These are phyloP conservation scores for Drosophila monieri DNA, from an alignment of 2,888 invertebrate genomes.

Conservation along the genomic window DNA sequence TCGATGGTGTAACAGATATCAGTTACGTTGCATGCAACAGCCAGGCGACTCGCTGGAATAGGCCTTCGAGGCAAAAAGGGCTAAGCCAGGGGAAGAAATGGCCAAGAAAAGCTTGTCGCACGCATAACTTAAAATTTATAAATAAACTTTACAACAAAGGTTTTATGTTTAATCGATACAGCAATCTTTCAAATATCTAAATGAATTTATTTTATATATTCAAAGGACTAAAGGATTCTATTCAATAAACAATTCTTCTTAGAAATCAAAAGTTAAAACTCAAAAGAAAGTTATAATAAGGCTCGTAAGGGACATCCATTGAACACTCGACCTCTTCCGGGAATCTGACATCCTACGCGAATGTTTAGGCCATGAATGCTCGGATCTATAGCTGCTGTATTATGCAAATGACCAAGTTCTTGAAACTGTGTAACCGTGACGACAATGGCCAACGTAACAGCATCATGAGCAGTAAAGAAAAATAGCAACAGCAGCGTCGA, in stretches of 20 bases:
- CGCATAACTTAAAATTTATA: conserved; percentile 31
- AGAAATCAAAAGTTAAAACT: no score
- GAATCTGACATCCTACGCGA: not conserved
- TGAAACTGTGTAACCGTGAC: conserved; percentile 19
- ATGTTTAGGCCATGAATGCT: not conserved
- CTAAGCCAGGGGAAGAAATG: conserved; percentile 8
- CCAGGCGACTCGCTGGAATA: not conserved
- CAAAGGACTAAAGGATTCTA: not conserved
- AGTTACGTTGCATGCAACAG: conserved; percentile 42
- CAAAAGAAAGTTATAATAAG: not conserved
- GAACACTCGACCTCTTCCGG: not conserved
- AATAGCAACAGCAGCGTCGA: conserved; percentile 47
- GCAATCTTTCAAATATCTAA: no score
- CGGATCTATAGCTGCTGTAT: conserved; percentile 25
- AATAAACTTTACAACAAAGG: conserved; percentile 14
- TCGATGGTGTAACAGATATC: conserved; percentile 45
- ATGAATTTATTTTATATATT: no score
- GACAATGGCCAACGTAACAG: conserved; percentile 20
- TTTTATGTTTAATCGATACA: conserved; percentile 4
- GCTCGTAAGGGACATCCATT: not conserved
- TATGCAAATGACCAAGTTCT: conserved; percentile 63
- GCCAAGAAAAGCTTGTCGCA: conserved; percentile 26
- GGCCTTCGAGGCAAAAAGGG: conserved; percentile 13
- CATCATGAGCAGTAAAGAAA: conserved; percentile 40
- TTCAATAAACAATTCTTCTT: no score